Conservation (phyloP, 2,888 invertebrate genomes). For the Agrotis clavis region DNA sequence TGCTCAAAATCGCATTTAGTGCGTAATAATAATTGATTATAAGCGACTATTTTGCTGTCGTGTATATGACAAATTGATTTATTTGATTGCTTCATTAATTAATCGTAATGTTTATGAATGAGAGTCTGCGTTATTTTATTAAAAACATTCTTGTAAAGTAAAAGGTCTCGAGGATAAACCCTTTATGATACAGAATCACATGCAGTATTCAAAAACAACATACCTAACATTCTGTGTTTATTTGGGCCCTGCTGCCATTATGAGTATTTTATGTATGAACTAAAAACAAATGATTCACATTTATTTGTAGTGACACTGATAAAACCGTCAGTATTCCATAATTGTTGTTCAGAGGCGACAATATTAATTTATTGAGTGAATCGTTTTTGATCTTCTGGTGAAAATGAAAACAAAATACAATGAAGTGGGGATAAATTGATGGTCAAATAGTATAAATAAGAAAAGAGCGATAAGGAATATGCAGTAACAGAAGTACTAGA, state of each 20-base stretch:
- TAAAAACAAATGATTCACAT: conserved; percentile 36
- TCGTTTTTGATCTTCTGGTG: conserved; percentile 16
- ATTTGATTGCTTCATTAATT: conserved; percentile 30
- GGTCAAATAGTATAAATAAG: not conserved
- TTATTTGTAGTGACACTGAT: conserved; percentile 47
- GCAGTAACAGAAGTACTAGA: not conserved
- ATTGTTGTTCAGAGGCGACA: conserved; percentile 19
- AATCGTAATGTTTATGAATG: conserved; percentile 40
- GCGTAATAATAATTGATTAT: conserved; percentile 29
- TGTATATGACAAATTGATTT: conserved; percentile 29
- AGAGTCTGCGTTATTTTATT: conserved; percentile 12
- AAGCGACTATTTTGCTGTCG: conserved; percentile 7
- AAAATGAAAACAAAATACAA: conserved; percentile 16
- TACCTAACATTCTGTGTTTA: conserved; percentile 28
- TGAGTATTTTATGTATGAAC: conserved; percentile 9
- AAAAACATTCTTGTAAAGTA: conserved; percentile 1
- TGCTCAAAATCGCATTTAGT: conserved; percentile 27
- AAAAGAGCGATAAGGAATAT: not conserved
- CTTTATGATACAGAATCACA: conserved; percentile 8
- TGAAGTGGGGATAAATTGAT: conserved; percentile 1
- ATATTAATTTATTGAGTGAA: conserved; percentile 13
- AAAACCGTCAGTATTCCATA: conserved; percentile 27
- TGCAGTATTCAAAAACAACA: conserved; percentile 7
- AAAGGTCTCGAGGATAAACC: conserved; percentile 3
- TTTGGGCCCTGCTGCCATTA: conserved; percentile 29